Percentiles rank a stretch among this genome's conserved stretches.
Evolutionary conservation across 1,140 invertebrate species (phyloP).

Genomic region (Drosophila willistoni): DNA sequence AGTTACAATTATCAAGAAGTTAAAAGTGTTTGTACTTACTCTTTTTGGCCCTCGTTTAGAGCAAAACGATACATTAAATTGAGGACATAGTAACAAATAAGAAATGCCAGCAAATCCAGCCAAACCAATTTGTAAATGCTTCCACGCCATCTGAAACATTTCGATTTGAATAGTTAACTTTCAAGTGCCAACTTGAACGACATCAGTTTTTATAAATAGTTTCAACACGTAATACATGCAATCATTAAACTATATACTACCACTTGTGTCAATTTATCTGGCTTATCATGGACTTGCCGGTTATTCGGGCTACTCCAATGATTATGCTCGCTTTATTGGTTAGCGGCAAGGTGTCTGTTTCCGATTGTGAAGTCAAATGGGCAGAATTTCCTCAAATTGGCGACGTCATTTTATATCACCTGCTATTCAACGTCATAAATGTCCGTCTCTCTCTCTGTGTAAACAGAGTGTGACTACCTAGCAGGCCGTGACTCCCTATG

Average conservation of each 20-base stretch:
- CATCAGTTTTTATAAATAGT: constrained; percentile 61
- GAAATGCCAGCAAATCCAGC: constrained; percentile 95
- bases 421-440: constrained; percentile 64
- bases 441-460: constrained; percentile 20
- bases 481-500: constrained; percentile 23
- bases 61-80: constrained; percentile 94
- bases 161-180: neutral
- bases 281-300: constrained; percentile 34
- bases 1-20: neutral
- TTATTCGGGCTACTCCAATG: constrained; percentile 18
- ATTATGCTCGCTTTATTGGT: constrained; percentile 18
- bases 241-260: constrained; percentile 29
- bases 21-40: constrained; percentile 85
- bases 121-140: constrained; percentile 98
- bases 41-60: constrained; percentile 91
- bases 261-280: constrained; percentile 28
- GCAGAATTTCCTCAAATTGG: constrained; percentile 15
- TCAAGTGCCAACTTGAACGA: neutral
- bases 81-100: constrained; percentile 92
- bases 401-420: constrained; percentile 53
- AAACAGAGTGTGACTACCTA: constrained; percentile 28
- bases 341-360: constrained; percentile 50
- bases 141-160: constrained; percentile 93
- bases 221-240: constrained; percentile 28
- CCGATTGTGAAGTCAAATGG: constrained; percentile 12